Evolutionary conservation across 2,888 invertebrate genomes (phyloP).

Genomic region (Synergus laeviventris): DNA sequence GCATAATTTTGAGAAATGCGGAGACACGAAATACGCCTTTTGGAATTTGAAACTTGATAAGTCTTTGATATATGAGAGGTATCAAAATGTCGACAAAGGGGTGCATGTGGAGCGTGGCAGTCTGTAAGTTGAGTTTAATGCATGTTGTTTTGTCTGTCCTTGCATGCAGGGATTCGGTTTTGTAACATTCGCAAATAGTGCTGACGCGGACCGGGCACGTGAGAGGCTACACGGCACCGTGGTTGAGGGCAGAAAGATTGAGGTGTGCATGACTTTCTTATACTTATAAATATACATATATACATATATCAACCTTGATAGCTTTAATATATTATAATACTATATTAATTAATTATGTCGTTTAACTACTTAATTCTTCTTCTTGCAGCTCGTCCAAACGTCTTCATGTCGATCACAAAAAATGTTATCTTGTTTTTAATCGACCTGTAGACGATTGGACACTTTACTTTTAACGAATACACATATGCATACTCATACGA

Average conservation of each 20-base stretch:
- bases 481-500: slow-evolving; percentile 28
- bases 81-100: slow-evolving; percentile 52
- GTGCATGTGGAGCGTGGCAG: slow-evolving; percentile 70
- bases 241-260: slow-evolving; percentile 99
- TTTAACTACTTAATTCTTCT: slow-evolving; percentile 31
- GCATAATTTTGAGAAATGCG: not conserved
- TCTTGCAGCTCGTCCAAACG: slow-evolving; percentile 34
- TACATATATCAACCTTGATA: slow-evolving; percentile 51
- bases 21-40: not conserved
- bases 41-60: not conserved
- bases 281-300: slow-evolving; percentile 70
- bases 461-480: not conserved
- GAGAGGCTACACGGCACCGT: slow-evolving; percentile 99
- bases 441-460: slow-evolving; percentile 15
- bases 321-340: slow-evolving; percentile 19
- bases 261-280: slow-evolving; percentile 96
- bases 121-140: slow-evolving; percentile 82
- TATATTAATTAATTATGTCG: slow-evolving; percentile 13
- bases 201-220: slow-evolving; percentile 99
- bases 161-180: slow-evolving; percentile 99
- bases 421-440: not conserved
- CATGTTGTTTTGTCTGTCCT: slow-evolving; percentile 94
- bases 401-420: not conserved
- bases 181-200: slow-evolving; percentile 99
- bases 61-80: slow-evolving; percentile 31